A percentile compares a stretch with the other conserved stretches of the same genome.
phyloP scores from a whole-genome alignment of 1,140 invertebrate genomes.

The Callitettix versicolor region DNA sequence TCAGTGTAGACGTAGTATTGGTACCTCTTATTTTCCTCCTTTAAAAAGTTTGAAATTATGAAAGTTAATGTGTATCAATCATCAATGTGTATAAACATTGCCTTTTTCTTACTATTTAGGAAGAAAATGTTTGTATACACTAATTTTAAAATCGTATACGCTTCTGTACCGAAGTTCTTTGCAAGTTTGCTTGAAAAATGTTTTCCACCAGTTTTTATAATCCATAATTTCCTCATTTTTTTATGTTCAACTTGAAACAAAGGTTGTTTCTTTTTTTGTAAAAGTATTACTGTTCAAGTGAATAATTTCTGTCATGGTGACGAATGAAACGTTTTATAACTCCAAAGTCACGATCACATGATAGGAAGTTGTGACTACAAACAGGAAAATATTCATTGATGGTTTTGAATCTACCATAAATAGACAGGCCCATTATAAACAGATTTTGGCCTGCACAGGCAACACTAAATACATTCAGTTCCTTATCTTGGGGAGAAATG shows the following conservation, averaged over 20 bases:
- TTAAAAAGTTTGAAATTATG: no score
- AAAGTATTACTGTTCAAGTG: constrained; percentile 3
- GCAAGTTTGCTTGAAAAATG: constrained; percentile 12
- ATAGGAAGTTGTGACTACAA: constrained; percentile 14
- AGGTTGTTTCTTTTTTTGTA: neutral
- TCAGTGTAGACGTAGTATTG: no score
- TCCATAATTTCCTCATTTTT: constrained; percentile 7
- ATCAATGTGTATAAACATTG: no score
- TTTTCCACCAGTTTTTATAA: constrained; percentile 18
- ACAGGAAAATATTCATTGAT: constrained; percentile 17
- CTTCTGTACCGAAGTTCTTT: neutral
- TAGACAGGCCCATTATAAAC: constrained; percentile 11
- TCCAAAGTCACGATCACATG: constrained; percentile 9
- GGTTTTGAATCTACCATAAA: constrained; percentile 9
- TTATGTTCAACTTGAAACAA: neutral
- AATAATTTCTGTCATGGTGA: constrained; percentile 3
- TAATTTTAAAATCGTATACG: no score
- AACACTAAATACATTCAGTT: constrained; percentile 20
- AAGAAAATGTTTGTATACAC: no score
- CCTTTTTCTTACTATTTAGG: no score
- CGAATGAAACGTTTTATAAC: constrained; percentile 5
- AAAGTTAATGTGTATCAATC: no score
- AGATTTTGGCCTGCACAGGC: constrained; percentile 11
- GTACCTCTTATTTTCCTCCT: no score
- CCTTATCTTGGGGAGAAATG: constrained; percentile 18